These are phyloP conservation scores for Trachelus troglodyta DNA, from an alignment of 2,888 invertebrate species.

Conservation along the genomic window DNA sequence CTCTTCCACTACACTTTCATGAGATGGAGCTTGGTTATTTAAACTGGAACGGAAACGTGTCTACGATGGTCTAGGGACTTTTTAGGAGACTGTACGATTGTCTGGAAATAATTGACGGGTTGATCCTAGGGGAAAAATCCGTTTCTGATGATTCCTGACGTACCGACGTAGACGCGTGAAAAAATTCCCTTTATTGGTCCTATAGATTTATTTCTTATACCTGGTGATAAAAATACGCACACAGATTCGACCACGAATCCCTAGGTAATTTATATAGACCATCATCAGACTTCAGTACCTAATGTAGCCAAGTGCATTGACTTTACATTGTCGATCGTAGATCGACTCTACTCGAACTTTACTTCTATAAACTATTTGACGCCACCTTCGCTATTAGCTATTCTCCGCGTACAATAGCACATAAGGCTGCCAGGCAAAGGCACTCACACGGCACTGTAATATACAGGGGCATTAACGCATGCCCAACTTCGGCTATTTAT, in stretches of 20 bases:
- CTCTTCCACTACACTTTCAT: neutral
- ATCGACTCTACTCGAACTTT: neutral
- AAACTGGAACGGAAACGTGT: neutral
- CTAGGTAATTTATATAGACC: neutral
- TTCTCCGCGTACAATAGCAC: neutral
- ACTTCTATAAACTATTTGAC: neutral
- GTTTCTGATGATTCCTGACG: neutral
- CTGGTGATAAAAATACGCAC: neutral
- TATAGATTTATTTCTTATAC: neutral
- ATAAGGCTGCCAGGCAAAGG: neutral
- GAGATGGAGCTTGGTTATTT: neutral
- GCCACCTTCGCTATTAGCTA: neutral
- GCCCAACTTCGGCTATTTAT: constrained; percentile 60
- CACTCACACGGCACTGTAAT: constrained; percentile 31
- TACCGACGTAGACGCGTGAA: neutral
- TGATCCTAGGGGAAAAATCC: neutral
- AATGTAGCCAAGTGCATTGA: neutral
- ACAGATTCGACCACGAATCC: neutral
- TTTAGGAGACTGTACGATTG: neutral
- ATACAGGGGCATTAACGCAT: constrained; percentile 55
- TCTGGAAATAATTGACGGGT: neutral
- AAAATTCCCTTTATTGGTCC: neutral
- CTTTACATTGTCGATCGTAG: neutral
- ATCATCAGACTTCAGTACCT: neutral
- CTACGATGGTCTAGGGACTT: neutral